Evolutionary conservation across 92 coral and sea anemone species (phyloP), one percentile per base, ranked within the genome.

Genomic region (Heteractis magnifica): DNA sequence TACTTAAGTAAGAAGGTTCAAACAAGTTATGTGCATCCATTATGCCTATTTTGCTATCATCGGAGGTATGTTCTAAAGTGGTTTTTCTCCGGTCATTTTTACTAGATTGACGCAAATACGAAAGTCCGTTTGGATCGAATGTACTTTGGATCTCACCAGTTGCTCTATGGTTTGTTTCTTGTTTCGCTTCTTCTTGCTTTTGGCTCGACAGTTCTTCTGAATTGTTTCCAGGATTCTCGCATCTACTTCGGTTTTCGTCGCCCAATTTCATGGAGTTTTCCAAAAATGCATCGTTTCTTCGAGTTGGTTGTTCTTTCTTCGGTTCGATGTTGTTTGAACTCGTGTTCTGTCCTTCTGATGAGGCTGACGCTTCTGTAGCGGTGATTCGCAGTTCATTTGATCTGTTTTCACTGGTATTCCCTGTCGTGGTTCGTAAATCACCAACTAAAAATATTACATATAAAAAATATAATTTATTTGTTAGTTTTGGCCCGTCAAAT

Each of bases 1-100:
- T 78, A 71, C 83, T 85, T 4, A 85, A 72, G 75, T 85, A 85
- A 8, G 88, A 78, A 34, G 88, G 88, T 23, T 85, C 88, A 52
- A 85, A 85, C 23, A 79, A 62, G 79, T 85, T 85, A 55, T 85
- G 88, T 26, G 88, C 74, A 10, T 81, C 91, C 16, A 65, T 78
- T 49, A 81, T 44, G 14, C 52, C 49, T 6, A 72, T 20, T 51
- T 52, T 48, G 71, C 68, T 87, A 11, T 87, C 93, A 4, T 86
- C 89, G 1, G 49, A 18, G 10, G 81, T 56, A 34, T 62, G 55
- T 65, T 78, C 90, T 15, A 86, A 18, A 10, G 87, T 87, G 73
- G 60, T 77, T 56, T 82, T 80, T 41, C 10, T 75, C 73, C 92
- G 23, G 58, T 79, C 79, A 34, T 71, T 44, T 81, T 82, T 15